Evolutionary conservation across 2,888 invertebrate genomes (phyloP).

Genomic region (Ophion ellenae): DNA sequence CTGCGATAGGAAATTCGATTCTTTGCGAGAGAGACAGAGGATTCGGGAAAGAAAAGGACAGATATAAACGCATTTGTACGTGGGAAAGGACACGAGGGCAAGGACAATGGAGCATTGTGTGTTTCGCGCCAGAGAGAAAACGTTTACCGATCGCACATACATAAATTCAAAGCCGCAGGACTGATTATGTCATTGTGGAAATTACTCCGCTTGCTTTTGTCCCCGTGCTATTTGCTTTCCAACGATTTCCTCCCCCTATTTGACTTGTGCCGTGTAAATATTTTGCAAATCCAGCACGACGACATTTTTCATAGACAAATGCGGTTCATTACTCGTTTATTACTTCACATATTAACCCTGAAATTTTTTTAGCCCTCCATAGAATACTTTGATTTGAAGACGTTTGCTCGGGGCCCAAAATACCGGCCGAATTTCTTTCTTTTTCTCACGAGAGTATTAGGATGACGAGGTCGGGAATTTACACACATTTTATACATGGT

Average conservation of each 20-base stretch:
- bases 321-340: no score
- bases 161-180: conserved; percentile 58
- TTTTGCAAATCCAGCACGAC: background rate
- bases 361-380: no score
- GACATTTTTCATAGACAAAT: background rate
- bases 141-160: conserved; percentile 56
- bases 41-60: conserved; percentile 4
- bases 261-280: conserved; percentile 3
- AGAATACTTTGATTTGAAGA: no score
- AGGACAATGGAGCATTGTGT: conserved; percentile 65
- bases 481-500: no score
- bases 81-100: conserved; percentile 52
- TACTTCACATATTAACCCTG: no score
- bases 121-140: conserved; percentile 44
- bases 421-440: no score
- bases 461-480: no score
- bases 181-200: conserved; percentile 65
- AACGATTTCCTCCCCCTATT: conserved; percentile 8
- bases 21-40: conserved; percentile 30
- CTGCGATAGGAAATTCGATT: conserved; percentile 19
- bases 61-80: conserved; percentile 36
- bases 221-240: background rate
- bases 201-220: conserved; percentile 32
- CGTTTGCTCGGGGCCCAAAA: no score
- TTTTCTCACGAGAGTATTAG: no score